Percentiles rank a stretch among this genome's conserved stretches.
phyloP scores from a whole-genome alignment of 2,888 invertebrate genomes.

The Tridacna gigas region DNA sequence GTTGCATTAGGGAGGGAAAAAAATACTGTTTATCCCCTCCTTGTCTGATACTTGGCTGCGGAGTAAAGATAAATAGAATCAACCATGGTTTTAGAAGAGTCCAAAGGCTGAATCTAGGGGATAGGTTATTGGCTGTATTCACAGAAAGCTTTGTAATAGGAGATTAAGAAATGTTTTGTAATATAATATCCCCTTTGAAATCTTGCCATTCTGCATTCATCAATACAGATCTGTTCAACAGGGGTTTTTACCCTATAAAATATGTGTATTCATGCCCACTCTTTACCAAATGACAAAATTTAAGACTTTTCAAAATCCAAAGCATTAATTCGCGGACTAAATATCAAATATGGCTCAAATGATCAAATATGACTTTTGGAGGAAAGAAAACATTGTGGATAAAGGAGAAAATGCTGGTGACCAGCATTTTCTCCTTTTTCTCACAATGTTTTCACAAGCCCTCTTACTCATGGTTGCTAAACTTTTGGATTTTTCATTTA shows the following conservation, averaged over 20 bases:
- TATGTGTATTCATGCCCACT: neutral
- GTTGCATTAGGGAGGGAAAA: too few relatives aligned
- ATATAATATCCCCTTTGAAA: constrained; percentile 19
- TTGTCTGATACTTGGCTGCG: too few relatives aligned
- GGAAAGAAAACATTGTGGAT: neutral
- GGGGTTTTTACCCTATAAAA: neutral
- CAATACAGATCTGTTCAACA: constrained; percentile 1
- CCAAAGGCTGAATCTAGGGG: too few relatives aligned
- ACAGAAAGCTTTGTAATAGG: neutral
- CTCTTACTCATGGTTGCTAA: neutral
- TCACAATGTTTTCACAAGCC: neutral
- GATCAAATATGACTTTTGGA: neutral
- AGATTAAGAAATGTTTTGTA: constrained; percentile 18
- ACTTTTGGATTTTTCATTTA: neutral
- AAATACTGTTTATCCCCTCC: too few relatives aligned
- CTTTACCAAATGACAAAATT: too few relatives aligned
- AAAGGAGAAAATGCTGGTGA: neutral
- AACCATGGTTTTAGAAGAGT: too few relatives aligned
- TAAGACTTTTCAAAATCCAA: too few relatives aligned
- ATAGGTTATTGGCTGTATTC: neutral
- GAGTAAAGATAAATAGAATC: too few relatives aligned
- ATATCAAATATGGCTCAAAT: too few relatives aligned
- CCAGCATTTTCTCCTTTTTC: neutral
- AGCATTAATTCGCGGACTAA: too few relatives aligned
- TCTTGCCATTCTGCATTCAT: constrained; percentile 12